Base-by-base conservation (phyloP, 2,113 vertebrate genomes). In the Grantiella picta region DNA sequence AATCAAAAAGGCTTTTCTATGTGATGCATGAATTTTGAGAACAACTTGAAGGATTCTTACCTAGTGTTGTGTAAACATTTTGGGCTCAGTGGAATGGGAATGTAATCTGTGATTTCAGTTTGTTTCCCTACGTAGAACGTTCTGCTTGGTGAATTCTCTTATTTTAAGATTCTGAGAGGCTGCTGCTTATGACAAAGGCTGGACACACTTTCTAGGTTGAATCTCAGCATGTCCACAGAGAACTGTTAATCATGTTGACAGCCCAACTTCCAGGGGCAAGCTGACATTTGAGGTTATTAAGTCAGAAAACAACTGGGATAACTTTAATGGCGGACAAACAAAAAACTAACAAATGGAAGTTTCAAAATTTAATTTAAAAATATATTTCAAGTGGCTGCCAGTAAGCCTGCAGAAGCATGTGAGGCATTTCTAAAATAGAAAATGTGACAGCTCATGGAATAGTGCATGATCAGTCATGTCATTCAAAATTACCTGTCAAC, bases 401-500 rank as follows among this genome's bases (percentile, higher is more conserved):
- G 82, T 75, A 70, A 86, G 87, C 49, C 45, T 95, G 82, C 76
- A 91, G 93, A 81, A 89, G 80, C 79, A 90, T 20, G 57, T 66
- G 92, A 96, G 71, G 60, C 40, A 4, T 89, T 96, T 86, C 91
- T 86, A 42, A 93, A 96, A 94, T 82, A 94, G 95, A 84, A 93
- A 65, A 80, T 56, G 66, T 0, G 2, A 79, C 0, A 2, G 80
- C 87, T 94, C 14, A 6, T 68, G 83, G 82, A 86, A 52, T 60
- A 80, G 93, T 40, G 61, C 72, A 7, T 94, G 92, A 97, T 94
- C 94, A 63, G 72, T 95, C 95, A 63, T 83, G 94, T 89, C 82
- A 72, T 47, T 92, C 95, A 94, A 49, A 90, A 92, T 95, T 90
- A 94, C 87, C 94, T 97, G 95, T 84, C 75, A 95, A 1, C 91